These are phyloP conservation scores for Tapirus indicus DNA, from an alignment of 2,797 vertebrate genomes.

Conservation along the genomic window DNA sequence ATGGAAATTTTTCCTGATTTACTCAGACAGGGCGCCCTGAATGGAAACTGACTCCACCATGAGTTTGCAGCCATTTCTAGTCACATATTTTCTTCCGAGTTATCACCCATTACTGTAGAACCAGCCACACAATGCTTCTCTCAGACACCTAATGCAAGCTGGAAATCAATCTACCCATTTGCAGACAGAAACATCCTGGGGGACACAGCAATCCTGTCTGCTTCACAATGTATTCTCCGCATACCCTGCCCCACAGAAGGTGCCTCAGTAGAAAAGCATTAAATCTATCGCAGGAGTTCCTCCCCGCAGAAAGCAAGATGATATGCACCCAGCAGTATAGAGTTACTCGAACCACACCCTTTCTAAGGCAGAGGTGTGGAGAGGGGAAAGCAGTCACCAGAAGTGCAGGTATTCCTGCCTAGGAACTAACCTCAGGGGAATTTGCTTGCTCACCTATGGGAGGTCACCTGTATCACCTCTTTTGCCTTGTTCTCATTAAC, in stretches of 20 bases:
- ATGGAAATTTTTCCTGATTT: background rate
- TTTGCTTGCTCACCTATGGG: background rate
- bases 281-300: too few relatives aligned
- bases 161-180: background rate
- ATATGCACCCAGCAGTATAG: rapidly evolving
- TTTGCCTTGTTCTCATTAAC: background rate
- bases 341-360: background rate
- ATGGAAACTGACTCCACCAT: background rate
- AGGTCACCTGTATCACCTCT: background rate
- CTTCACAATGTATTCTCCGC: background rate
- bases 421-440: background rate
- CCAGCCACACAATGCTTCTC: background rate
- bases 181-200: background rate
- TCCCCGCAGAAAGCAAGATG: background rate
- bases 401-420: too few relatives aligned
- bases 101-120: too few relatives aligned
- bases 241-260: background rate
- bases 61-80: background rate
- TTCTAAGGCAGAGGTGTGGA: background rate
- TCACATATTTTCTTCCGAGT: background rate
- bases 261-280: background rate
- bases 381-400: background rate
- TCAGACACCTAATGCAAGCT: background rate
- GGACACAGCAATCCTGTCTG: background rate
- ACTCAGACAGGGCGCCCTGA: background rate